These are phyloP conservation scores for Tenthredo distinguenda DNA, from an alignment of 2,888 invertebrate species.

Conservation along the genomic window DNA sequence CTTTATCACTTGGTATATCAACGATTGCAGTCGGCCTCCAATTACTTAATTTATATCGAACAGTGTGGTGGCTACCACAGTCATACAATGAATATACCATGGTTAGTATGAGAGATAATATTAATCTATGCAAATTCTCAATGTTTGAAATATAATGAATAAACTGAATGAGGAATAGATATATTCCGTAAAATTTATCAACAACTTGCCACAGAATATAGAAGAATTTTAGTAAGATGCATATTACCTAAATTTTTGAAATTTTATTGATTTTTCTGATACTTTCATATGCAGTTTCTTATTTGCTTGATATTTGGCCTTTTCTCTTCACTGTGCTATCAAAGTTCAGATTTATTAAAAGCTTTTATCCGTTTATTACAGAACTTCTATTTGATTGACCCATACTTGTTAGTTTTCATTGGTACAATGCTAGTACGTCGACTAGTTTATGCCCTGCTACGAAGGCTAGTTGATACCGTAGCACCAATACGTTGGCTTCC, in stretches of 20 bases:
- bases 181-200: background rate
- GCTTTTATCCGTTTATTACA: constrained; percentile 79
- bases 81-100: constrained; percentile 93
- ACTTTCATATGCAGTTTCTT: background rate
- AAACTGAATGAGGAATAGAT: background rate
- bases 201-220: background rate
- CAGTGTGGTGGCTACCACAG: constrained; percentile 98
- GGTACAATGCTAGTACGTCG: constrained; percentile 89
- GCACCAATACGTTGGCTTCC: constrained; percentile 77
- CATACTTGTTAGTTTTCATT: constrained; percentile 91
- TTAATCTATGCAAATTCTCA: background rate
- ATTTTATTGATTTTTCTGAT: background rate
- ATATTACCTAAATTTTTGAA: too few species aligned
- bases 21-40: constrained; percentile 91
- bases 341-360: constrained; percentile 18
- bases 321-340: constrained; percentile 44
- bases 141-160: background rate
- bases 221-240: background rate
- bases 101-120: constrained; percentile 80
- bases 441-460: constrained; percentile 84
- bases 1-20: constrained; percentile 90
- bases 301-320: background rate
- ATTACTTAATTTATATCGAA: constrained; percentile 96
- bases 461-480: constrained; percentile 79
- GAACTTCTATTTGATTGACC: constrained; percentile 97